Evolutionary conservation across 2,113 vertebrate genomes (phyloP), one percentile per base, ranked within the genome.

Genomic region (Eolophus roseicapilla): DNA sequence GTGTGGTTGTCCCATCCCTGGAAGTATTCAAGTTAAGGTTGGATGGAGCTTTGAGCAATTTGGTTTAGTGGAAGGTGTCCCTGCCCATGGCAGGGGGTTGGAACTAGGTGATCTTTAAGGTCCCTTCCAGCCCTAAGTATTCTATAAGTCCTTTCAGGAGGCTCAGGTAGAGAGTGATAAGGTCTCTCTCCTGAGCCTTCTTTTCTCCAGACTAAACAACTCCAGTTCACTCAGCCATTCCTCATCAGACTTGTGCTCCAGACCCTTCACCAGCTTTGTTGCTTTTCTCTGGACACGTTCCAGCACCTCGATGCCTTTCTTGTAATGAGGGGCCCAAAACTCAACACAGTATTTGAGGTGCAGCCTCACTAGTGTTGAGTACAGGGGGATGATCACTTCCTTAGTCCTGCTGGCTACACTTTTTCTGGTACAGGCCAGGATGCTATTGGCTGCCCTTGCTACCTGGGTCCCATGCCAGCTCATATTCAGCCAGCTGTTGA

Each of bases 401-500:
- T 5, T 59, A 14, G 55, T 59, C 55, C 33, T 15, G 20, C 33
- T 59, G 20, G 33, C 20, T 20, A 23, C 55, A n/a, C 13, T 59
- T 14, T 59, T 59, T n/a, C 33, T 59, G 20, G 21, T 59, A 59
- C 13, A 65, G 33, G 20, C 7, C 47, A 71, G 39, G n/a, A 55
- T 39, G 41, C 11, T 4, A 0, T 31, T 60, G 6, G 25, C 33
- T 23, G 9, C 16, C 60, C 9, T 57, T 15, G 10, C 23, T n/a
- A n/a, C n/a, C 10, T 73, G 17, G 14, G 11, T 37, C 59, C 27
- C 50, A 21, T 27, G 20, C 25, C 1, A 7, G 33, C 12, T 82
- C 14, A 24, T 24, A 3, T 15, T 53, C 47, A 53, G 13, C 28
- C 0, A 2, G 2, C 18, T 77, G 47, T 35, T 0, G 1, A 49